These are phyloP conservation scores for Brachyrhaphis roseni DNA, from an alignment of 2,797 vertebrate species.

Conservation along the genomic window DNA sequence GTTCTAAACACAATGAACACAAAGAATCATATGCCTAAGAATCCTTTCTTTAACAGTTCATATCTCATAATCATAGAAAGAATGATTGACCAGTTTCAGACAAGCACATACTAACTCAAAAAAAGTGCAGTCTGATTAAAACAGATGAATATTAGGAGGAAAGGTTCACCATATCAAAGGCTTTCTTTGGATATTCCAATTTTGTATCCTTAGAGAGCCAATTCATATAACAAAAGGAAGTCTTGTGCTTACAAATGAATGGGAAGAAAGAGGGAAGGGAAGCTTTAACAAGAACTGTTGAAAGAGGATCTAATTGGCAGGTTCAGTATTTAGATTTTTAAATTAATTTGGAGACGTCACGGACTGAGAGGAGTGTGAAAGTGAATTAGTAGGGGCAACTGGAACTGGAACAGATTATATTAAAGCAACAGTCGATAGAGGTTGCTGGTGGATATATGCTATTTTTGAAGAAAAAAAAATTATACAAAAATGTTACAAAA, in stretches of 20 bases:
- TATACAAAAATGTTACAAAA: too few relatives aligned
- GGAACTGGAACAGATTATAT: too few relatives aligned
- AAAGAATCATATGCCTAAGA: background rate
- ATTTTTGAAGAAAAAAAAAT: too few relatives aligned
- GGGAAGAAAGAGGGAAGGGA: background rate
- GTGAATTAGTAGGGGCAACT: too few relatives aligned
- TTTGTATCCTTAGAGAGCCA: background rate
- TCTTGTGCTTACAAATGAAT: background rate
- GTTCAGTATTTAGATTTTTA: background rate
- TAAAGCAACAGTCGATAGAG: too few relatives aligned
- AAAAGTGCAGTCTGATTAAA: background rate
- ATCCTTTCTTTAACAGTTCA: background rate
- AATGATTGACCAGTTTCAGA: background rate
- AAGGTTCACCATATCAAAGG: background rate
- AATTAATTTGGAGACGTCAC: background rate
- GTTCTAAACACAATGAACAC: conserved; percentile 74
- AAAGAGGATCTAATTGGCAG: background rate
- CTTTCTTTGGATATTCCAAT: background rate
- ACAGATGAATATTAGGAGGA: background rate
- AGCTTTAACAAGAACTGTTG: background rate
- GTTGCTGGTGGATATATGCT: too few relatives aligned
- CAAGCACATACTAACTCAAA: background rate
- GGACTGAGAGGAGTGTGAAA: too few relatives aligned
- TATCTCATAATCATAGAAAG: background rate
- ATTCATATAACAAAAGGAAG: background rate